These are phyloP conservation scores for Telmatochromis sp. DNA, from an alignment of 2,113 vertebrate genomes.

Conservation along the genomic window DNA sequence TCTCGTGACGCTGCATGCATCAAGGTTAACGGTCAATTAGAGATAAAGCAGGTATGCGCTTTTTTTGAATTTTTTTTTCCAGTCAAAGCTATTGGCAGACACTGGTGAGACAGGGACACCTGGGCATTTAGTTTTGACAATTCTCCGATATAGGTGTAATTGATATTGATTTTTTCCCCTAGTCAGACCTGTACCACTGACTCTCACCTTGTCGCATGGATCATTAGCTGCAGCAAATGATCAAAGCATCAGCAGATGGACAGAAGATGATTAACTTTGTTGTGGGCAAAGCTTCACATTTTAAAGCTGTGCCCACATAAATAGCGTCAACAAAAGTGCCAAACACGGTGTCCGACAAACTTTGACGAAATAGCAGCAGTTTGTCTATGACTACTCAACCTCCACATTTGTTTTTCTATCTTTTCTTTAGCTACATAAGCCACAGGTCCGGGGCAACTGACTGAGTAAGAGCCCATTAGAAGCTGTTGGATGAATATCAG, in stretches of 20 bases:
- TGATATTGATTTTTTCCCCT: conserved; percentile 65
- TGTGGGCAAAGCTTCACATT: not conserved
- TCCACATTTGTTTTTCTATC: not conserved
- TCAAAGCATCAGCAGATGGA: not conserved
- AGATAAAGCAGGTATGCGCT: not conserved
- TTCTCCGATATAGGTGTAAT: conserved; percentile 66
- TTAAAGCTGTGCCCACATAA: not conserved
- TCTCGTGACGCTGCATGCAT: conserved; percentile 1
- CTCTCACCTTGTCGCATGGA: conserved; percentile 55
- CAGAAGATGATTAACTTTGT: conserved; percentile 4
- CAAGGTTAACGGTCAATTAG: conserved; percentile 57
- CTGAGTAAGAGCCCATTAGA: not conserved
- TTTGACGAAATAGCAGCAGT: not conserved
- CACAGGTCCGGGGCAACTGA: not conserved
- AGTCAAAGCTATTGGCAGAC: conserved; percentile 35
- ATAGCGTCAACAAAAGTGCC: not conserved
- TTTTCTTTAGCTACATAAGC: not conserved
- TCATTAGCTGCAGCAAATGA: conserved; percentile 42
- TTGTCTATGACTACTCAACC: not conserved
- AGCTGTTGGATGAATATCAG: not conserved
- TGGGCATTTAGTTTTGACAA: conserved; percentile 56
- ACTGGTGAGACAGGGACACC: conserved; percentile 21
- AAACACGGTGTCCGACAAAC: rapidly evolving
- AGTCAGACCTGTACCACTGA: conserved; percentile 38
- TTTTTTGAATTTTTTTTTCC: conserved; percentile 2